A percentile compares a stretch with the other conserved stretches of the same genome.
These are phyloP conservation scores for Hephaestus fuliginosus DNA, from an alignment of 2,797 vertebrate genomes.

Conservation along the genomic window DNA sequence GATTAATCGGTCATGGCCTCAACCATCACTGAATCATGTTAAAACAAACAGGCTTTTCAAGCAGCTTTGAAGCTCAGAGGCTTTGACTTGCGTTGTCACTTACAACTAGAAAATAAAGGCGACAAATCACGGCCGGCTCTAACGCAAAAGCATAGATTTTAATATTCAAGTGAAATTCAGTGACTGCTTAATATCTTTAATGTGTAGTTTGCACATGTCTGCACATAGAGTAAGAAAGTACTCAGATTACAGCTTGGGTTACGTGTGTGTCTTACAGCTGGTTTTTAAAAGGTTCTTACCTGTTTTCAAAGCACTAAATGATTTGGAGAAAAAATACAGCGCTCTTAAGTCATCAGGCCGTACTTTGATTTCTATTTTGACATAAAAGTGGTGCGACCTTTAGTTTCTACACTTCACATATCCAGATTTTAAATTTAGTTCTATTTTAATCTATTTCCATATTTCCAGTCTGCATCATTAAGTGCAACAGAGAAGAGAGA, in stretches of 20 bases:
- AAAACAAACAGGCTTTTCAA: neutral
- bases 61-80: neutral
- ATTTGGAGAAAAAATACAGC: neutral
- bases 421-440: neutral
- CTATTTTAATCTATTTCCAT: neutral
- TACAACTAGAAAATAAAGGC: neutral
- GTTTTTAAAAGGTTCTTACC: neutral
- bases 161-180: neutral
- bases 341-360: neutral
- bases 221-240: no score
- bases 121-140: neutral
- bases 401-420: neutral
- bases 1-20: neutral
- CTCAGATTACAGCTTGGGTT: neutral
- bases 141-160: neutral
- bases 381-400: neutral
- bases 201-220: neutral
- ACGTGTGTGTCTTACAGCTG: neutral
- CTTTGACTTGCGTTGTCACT: neutral
- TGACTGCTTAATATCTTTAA: neutral
- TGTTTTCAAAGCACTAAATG: neutral
- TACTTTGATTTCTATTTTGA: neutral
- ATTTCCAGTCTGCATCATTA: slow-evolving; percentile 15
- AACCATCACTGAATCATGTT: neutral
- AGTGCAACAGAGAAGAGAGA: slow-evolving; percentile 28